Evolutionary conservation across 2,113 vertebrate species (phyloP).

Genomic region (Halichoeres trimaculatus): DNA sequence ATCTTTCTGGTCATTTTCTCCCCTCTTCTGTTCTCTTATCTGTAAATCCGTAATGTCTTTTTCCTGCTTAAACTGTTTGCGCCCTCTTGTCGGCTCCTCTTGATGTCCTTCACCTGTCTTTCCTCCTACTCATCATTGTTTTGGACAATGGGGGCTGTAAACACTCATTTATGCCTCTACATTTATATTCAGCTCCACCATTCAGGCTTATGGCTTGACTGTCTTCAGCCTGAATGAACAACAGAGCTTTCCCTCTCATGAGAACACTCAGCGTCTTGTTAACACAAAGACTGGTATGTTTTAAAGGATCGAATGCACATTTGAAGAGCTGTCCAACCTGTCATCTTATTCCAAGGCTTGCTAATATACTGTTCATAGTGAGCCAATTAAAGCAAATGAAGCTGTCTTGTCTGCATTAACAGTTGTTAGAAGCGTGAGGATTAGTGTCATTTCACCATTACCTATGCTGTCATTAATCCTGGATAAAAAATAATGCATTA

Average conservation of each 20-base stretch:
- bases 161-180: slow-evolving; percentile 61
- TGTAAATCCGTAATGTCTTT: neutral
- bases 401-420: neutral
- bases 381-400: neutral
- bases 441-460: too few relatives aligned
- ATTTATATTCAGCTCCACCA: slow-evolving; percentile 69
- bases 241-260: slow-evolving; percentile 30
- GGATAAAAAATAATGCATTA: neutral
- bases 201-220: slow-evolving; percentile 59
- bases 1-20: neutral
- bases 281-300: slow-evolving; percentile 20
- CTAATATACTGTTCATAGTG: neutral
- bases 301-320: slow-evolving; percentile 18
- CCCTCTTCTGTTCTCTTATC: slow-evolving; percentile 5
- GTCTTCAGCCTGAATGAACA: slow-evolving; percentile 50
- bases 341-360: neutral
- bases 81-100: slow-evolving; percentile 26
- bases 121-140: slow-evolving; percentile 30
- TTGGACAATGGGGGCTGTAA: slow-evolving; percentile 51
- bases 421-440: neutral
- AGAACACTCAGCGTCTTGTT: slow-evolving; percentile 34
- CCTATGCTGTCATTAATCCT: neutral
- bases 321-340: neutral
- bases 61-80: slow-evolving; percentile 13
- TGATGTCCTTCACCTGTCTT: slow-evolving; percentile 57